These are phyloP conservation scores for Pterocles orientalis DNA, from an alignment of 2,113 vertebrate species.

Conservation along the genomic window DNA sequence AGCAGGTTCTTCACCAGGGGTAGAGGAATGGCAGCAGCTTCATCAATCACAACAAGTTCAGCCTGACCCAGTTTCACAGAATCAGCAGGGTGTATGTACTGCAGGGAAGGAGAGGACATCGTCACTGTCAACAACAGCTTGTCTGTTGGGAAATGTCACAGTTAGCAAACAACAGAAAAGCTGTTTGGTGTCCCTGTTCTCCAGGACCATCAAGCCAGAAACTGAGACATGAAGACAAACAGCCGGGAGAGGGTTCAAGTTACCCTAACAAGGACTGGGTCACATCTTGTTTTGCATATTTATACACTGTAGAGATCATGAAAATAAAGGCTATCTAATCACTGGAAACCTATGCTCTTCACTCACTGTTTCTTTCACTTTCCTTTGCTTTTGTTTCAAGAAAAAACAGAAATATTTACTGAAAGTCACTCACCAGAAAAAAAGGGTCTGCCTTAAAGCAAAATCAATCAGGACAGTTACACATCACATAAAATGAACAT, in stretches of 20 bases:
- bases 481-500: background rate
- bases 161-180: background rate
- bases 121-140: background rate
- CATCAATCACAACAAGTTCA: constrained; percentile 94
- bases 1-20: constrained; percentile 93
- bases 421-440: background rate
- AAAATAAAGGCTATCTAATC: background rate
- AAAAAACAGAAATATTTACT: background rate
- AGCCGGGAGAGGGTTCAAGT: background rate
- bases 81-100: constrained; percentile 97
- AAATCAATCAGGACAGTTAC: background rate
- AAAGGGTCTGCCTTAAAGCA: background rate
- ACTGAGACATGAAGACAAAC: background rate
- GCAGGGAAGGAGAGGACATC: background rate
- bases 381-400: background rate
- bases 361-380: background rate
- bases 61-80: constrained; percentile 95
- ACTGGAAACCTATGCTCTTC: background rate
- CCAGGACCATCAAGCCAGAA: background rate
- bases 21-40: constrained; percentile 95
- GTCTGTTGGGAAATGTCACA: background rate
- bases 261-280: background rate
- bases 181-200: background rate
- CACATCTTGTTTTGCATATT: background rate
- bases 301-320: background rate